Percentiles rank a stretch among this genome's conserved stretches.
Conservation (phyloP, 1,140 invertebrate species). For the Drosophila bocqueti region DNA sequence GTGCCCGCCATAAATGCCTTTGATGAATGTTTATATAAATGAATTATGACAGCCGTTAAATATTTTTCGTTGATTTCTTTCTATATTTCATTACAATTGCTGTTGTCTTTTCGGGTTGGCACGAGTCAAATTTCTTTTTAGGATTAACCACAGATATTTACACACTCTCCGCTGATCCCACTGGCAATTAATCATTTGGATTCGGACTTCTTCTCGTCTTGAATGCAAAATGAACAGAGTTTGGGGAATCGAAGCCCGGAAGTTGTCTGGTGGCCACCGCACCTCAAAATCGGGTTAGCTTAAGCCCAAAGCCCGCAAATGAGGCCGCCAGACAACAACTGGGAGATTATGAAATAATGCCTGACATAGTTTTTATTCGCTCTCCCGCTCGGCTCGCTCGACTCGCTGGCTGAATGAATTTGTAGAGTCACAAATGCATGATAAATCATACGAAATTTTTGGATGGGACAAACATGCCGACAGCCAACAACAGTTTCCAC, state of each 20-base stretch:
- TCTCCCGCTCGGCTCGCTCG: constrained; percentile 9
- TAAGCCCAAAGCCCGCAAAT: constrained; percentile 66
- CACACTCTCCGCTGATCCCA: constrained; percentile 45
- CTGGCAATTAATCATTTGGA: constrained; percentile 61
- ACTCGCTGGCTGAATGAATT: constrained; percentile 45
- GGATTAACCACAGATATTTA: constrained; percentile 56
- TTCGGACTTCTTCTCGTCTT: constrained; percentile 5
- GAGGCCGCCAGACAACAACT: constrained; percentile 57
- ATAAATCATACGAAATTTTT: constrained; percentile 77
- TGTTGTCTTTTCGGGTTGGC: constrained; percentile 47
- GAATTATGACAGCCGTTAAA: constrained; percentile 80
- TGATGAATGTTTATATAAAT: constrained; percentile 72
- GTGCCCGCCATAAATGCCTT: constrained; percentile 28
- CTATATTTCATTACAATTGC: constrained; percentile 22
- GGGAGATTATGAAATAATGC: constrained; percentile 74
- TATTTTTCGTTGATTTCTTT: constrained; percentile 57
- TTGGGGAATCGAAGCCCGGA: constrained; percentile 66
- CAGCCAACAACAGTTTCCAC: constrained; percentile 58
- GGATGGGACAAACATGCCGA: constrained; percentile 82
- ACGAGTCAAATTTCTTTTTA: constrained; percentile 76
- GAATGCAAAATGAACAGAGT: constrained; percentile 55
- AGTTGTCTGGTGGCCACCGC: constrained; percentile 66
- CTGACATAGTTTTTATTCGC: constrained; percentile 73
- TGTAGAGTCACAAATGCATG: constrained; percentile 82
- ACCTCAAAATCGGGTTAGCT: constrained; percentile 55